Conservation (phyloP, 2,888 invertebrate genomes). For the Drosophila mimetica region DNA sequence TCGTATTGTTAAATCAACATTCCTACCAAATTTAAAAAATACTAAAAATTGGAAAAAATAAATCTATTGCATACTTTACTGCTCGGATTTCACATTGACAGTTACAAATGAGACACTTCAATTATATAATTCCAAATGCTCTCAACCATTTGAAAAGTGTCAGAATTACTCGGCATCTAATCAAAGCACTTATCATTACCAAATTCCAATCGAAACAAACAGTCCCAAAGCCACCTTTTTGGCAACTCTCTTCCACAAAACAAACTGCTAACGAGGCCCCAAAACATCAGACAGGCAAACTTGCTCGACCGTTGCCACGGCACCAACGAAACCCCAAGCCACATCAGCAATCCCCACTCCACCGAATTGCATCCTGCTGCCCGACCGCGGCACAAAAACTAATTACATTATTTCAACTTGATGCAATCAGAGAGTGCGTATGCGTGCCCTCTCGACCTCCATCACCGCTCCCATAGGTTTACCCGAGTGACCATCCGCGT, state of each 20-base stretch:
- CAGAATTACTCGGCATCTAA: conserved; percentile 20
- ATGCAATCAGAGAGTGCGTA: conserved; percentile 77
- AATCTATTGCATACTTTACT: conserved; percentile 8
- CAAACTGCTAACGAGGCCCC: conserved; percentile 44
- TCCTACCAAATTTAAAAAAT: too few species aligned
- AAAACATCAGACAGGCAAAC: conserved; percentile 39
- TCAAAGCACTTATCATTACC: conserved; percentile 15
- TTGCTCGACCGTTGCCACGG: conserved; percentile 8
- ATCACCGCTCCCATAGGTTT: conserved; percentile 23
- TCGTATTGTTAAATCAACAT: too few species aligned
- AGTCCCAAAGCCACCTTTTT: conserved; percentile 8
- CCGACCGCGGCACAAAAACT: conserved; percentile 70
- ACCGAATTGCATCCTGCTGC: conserved; percentile 18
- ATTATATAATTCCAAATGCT: conserved; percentile 14
- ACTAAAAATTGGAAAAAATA: too few species aligned
- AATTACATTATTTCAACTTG: conserved; percentile 81
- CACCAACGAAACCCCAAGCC: conserved; percentile 28
- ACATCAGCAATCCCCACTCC: conserved; percentile 28
- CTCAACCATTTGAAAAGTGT: conserved; percentile 16
- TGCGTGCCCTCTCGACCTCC: conserved; percentile 24
- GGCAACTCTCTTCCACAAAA: conserved; percentile 29
- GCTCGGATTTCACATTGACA: too few species aligned
- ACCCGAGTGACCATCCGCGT: conserved; percentile 62
- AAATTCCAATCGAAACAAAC: conserved; percentile 21
- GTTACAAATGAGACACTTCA: background rate